Evolutionary conservation across 2,113 vertebrate species (phyloP), one percentile per base, ranked within the genome.

Genomic region (Siphamia tubifer): DNA sequence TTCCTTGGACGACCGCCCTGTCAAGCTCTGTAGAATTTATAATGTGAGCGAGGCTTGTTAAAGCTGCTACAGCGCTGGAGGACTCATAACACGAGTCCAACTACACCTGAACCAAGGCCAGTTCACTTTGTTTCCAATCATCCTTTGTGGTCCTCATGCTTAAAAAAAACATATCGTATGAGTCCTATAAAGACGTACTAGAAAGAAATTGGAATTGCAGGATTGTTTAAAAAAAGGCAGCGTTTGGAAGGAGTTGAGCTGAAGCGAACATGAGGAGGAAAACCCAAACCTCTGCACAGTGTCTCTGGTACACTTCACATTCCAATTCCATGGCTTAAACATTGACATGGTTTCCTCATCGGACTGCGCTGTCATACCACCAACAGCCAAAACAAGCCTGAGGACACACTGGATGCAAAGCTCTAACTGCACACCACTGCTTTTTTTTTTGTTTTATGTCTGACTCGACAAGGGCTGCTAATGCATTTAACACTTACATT

Each of bases 401-500:
- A 38, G 32, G 38, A 51, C 20, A 17, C 32, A 54, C 6, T 43
- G 57, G 39, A 72, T 45, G 28, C 54, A 66, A 21, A 66, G 28
- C 24, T 28, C 8, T 13, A 17, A 3, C 49, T 63, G 10, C 32
- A 30, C 44, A 28, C 51, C 13, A n/a, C n/a, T n/a, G n/a, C n/a
- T n/a, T n/a, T n/a, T 11, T 53, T 52, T 38, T 23, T n/a, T n/a
- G n/a, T n/a, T 11, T 53, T 52, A 32, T 23, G 8, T 45, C 43
- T 32, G 39, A 32, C 19, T 24, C 48, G 31, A 24, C 40, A 53
- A 53, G 44, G 11, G 21, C 21, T 23, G 25, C 40, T 85, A 60
- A 85, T 88, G 75, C 57, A 44, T 85, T 78, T 72, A 76, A 71
- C 82, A 85, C 44, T 65, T 57, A 24, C 24, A 40, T 35, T 34